phyloP scores from a whole-genome alignment of 2,797 vertebrate genomes.

The Falco columbarius region DNA sequence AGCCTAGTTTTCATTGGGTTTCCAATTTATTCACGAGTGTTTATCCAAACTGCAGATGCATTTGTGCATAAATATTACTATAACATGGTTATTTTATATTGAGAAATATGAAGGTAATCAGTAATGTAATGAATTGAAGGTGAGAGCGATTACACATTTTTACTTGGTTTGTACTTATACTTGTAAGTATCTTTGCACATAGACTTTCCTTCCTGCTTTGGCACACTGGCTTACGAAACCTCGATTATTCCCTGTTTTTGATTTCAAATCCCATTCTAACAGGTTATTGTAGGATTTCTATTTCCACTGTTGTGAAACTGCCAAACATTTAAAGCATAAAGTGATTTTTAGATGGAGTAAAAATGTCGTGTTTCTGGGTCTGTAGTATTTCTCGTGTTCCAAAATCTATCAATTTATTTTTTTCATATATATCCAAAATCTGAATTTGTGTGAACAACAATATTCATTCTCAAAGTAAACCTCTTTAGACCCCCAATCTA shows the following conservation, averaged over 20 bases:
- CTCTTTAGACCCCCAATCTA: neutral
- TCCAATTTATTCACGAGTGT: neutral
- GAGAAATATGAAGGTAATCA: neutral
- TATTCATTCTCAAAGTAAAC: neutral
- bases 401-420: neutral
- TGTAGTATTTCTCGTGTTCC: neutral
- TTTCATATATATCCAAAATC: neutral
- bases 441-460: neutral
- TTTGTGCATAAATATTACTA: constrained; percentile 21
- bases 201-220: neutral
- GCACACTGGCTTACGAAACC: neutral
- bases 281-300: neutral
- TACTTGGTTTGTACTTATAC: neutral
- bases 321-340: neutral
- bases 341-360: neutral
- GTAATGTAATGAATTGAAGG: neutral
- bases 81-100: neutral
- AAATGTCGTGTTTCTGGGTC: neutral
- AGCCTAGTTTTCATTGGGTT: neutral
- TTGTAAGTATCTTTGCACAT: neutral
- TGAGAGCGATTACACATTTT: neutral
- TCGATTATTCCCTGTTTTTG: neutral
- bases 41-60: neutral
- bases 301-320: neutral
- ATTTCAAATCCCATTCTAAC: neutral